Conservation (phyloP, 1,140 invertebrate genomes). For the Phymorhynchus buccinoides region DNA sequence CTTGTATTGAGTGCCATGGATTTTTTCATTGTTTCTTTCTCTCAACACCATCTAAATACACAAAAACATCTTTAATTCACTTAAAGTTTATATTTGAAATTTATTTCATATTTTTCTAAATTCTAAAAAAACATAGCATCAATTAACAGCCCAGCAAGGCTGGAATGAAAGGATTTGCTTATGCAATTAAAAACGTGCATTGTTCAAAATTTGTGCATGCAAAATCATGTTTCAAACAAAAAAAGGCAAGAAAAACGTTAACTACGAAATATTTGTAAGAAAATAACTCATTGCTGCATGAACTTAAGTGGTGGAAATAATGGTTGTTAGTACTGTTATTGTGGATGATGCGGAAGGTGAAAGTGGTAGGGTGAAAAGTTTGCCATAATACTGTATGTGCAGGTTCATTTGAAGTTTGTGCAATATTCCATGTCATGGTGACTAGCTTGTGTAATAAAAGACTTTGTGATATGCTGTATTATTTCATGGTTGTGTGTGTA, state of each 20-base stretch:
- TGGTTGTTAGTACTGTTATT: no score
- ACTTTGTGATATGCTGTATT: not conserved
- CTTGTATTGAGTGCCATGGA: no score
- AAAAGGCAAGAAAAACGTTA: not conserved
- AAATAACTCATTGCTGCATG: not conserved
- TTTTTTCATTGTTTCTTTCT: no score
- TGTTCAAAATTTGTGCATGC: no score
- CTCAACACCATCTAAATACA: no score
- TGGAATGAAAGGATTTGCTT: no score
- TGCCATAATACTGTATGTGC: not conserved
- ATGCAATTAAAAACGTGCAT: no score
- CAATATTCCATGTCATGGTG: not conserved
- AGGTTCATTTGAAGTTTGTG: not conserved
- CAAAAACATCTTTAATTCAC: no score
- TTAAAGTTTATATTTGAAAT: no score
- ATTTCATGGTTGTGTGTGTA: not conserved
- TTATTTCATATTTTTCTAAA: no score
- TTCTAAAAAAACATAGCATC: no score
- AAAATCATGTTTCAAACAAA: not conserved
- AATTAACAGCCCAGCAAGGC: no score
- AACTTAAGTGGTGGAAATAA: not conserved
- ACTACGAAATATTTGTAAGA: not conserved
- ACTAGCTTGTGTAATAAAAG: not conserved
- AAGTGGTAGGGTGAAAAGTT: not conserved
- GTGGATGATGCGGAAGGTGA: not conserved